Conservation (phyloP, 2,797 vertebrate species). For the Thalassophryne amazonica region DNA sequence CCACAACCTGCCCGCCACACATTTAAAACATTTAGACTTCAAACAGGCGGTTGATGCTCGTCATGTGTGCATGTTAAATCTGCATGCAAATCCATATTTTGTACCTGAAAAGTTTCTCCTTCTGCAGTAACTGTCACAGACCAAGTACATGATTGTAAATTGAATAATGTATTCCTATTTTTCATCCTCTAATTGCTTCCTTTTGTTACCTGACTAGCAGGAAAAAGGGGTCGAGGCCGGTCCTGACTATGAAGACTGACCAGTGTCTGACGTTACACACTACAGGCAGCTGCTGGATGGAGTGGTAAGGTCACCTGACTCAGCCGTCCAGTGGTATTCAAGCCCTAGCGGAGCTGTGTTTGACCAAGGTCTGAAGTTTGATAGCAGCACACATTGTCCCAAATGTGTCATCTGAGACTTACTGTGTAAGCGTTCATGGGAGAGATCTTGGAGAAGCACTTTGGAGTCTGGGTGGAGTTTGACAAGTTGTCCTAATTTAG, state of each 20-base stretch:
- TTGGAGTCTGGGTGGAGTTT: constrained; percentile 59
- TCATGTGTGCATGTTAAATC: constrained; percentile 46
- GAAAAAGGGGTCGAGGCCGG: constrained; percentile 91
- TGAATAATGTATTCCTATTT: constrained; percentile 55
- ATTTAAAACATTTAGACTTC: background rate
- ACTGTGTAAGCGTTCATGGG: constrained; percentile 33
- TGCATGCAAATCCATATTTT: constrained; percentile 4
- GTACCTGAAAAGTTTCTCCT: background rate
- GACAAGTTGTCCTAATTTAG: too few species aligned
- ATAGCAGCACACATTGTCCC: too few species aligned
- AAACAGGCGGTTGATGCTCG: constrained; percentile 12
- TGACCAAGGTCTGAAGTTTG: too few species aligned
- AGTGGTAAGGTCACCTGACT: constrained; percentile 90
- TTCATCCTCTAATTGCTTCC: constrained; percentile 91
- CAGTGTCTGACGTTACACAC: constrained; percentile 81
- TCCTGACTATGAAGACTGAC: constrained; percentile 96
- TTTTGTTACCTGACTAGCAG: constrained; percentile 99
- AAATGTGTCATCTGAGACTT: constrained; percentile 21
- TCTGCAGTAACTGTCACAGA: background rate
- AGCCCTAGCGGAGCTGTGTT: constrained; percentile 85
- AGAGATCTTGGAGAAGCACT: constrained; percentile 51
- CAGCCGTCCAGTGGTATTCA: constrained; percentile 83
- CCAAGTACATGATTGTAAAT: constrained; percentile 28
- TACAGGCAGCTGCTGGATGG: constrained; percentile 88
- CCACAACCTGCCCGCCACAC: constrained; percentile 25